Base-by-base conservation (phyloP, 2,888 invertebrate genomes). In the Drosophila macrospina region DNA sequence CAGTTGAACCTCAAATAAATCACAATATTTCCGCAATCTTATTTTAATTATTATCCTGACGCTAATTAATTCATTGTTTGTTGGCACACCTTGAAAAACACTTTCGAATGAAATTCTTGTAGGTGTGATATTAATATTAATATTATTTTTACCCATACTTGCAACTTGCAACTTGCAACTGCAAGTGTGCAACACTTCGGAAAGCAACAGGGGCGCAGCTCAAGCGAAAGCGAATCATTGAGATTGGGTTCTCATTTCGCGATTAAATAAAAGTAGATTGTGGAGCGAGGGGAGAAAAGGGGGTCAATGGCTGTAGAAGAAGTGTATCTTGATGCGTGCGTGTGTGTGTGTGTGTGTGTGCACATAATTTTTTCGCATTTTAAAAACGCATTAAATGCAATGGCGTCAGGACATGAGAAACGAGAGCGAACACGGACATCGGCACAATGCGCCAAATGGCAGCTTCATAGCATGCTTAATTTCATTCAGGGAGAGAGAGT, bases 311-410 rank as follows among this genome's bases (percentile, higher is more conserved):
- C 24, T 11, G n/a, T 10, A 20, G 1, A 20, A 20, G 10, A 11
- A 20, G 34, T 28, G 37, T 39, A 11, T 10, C 15, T 52, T 5
- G 28, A 11, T 34, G 62, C 48, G 50, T 45, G 42, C 32, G 47
- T n/a, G n/a, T n/a, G 42, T 50, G 28, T 30, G 24, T 39, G 55
- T 37, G 13, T 41, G 62, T 55, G 50, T 45, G 42, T 36, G 47
- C 39, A 62, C 73, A 81, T 62, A 30, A 66, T 74, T 81, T 75
- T 65, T 56, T 56, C 44, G 20, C 50, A 63, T 66, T 72, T 80
- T 77, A 62, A 77, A 83, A 80, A 72, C 68, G 61, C 80, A 83
- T 86, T 80, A 83, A 86, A 73, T 76, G 65, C 62, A 80, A 82
- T 76, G 61, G 76, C 62, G 51, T 24, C 36, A 20, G 48, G 32